Base-by-base conservation (phyloP, 1,140 invertebrate species). In the Scaptodrosophila lebanonensis region DNA sequence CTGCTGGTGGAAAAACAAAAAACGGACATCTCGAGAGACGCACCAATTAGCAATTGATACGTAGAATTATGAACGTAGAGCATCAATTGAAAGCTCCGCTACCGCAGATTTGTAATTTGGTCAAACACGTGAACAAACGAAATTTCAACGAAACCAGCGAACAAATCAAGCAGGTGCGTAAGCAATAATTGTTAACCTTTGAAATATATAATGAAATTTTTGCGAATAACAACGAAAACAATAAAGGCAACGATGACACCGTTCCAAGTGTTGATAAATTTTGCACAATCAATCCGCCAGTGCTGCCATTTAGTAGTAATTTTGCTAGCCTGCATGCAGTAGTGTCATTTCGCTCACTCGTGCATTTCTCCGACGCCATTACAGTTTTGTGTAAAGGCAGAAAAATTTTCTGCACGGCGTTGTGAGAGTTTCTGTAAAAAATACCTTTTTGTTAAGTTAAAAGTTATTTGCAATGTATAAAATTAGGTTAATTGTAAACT, bases 41-140 rank as follows among this genome's bases (percentile, higher is more conserved):
- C 43, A 35, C 38, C 3, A 56, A 62, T 30, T 59, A 38, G 45
- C 20, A 40, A 76, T 66, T 72, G 67, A 72, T 77, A 72, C 73
- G 94, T 72, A 84, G 73, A 97, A 97, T 93, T 95, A 97, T 98
- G 96, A 97, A 97, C 94, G 94, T 97, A 92, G 95, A 97, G 72
- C 65, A 67, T 92, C 94, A 95, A 92, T 93, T 96, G 92, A 96
- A 94, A 92, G 95, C 96, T 94, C 95, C 95, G 91, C 93, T 97
- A 93, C 95, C 95, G 91, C 95, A 97, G 93, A 97, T 98, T 90
- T 94, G 93, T 94, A 95, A 95, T 94, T 94, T 97, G 89, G 94
- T 98, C 91, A 92, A 93, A 89, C 97, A 95, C 92, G 92, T 97
- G 90, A 95, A 91, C 88, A 97, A 97, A 92, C 96, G 96, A 91